Percentiles rank a stretch among this genome's conserved stretches.
Conservation (phyloP, 2,888 invertebrate species). For the Eupithecia abbreviata region DNA sequence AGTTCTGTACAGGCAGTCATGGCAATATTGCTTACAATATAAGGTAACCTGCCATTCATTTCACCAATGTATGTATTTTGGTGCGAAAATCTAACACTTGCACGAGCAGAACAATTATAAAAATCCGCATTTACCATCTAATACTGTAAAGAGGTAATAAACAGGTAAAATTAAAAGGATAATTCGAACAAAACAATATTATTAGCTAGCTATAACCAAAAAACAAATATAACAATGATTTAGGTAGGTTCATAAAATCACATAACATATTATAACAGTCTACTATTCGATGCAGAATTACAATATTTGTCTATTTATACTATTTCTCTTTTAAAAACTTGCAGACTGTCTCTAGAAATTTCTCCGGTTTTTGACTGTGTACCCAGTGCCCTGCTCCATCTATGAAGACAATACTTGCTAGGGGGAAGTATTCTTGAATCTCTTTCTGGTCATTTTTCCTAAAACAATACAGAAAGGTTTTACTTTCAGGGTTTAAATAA, state of each 20-base stretch:
- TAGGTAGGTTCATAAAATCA: slow-evolving; percentile 39
- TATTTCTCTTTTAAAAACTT: slow-evolving; percentile 85
- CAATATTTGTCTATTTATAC: slow-evolving; percentile 44
- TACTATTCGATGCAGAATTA: slow-evolving; percentile 43
- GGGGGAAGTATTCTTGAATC: slow-evolving; percentile 89
- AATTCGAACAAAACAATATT: slow-evolving; percentile 31
- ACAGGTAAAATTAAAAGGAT: slow-evolving; percentile 8
- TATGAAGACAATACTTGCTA: slow-evolving; percentile 87
- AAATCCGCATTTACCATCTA: background rate
- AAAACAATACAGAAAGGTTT: slow-evolving; percentile 37
- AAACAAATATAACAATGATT: slow-evolving; percentile 40
- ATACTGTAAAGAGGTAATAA: background rate
- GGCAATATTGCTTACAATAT: background rate
- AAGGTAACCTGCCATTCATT: background rate
- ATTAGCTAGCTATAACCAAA: slow-evolving; percentile 34
- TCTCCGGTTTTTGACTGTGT: slow-evolving; percentile 94
- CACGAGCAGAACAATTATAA: too few relatives aligned
- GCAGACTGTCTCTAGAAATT: slow-evolving; percentile 87
- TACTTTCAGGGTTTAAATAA: background rate
- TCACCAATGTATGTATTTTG: background rate
- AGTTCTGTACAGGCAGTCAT: background rate
- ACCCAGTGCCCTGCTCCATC: slow-evolving; percentile 96
- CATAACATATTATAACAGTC: slow-evolving; percentile 33
- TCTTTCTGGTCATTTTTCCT: slow-evolving; percentile 83
- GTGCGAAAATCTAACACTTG: background rate